Conservation (phyloP, 2,888 invertebrate genomes). For the Erebia palarica region DNA sequence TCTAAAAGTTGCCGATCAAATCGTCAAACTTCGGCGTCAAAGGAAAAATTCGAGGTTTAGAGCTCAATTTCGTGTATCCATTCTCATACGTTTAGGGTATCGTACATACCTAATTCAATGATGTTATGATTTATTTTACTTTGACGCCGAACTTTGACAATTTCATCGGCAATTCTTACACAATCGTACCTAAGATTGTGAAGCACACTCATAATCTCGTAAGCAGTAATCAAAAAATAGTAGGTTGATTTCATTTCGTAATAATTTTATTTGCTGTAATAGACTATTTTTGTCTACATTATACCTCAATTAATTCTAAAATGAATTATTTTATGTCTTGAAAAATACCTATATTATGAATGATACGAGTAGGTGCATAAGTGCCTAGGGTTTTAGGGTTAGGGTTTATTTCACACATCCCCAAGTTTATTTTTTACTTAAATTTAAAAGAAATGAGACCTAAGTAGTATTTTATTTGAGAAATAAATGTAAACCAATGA, state of each 20-base stretch:
- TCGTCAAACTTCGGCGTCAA: too few relatives aligned
- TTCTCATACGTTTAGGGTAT: too few relatives aligned
- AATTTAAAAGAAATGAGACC: neutral
- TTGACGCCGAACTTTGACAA: too few relatives aligned
- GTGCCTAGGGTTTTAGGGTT: neutral
- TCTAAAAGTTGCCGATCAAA: too few relatives aligned
- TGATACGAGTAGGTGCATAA: conserved; percentile 19
- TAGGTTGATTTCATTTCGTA: conserved; percentile 9
- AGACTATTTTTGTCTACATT: conserved; percentile 71
- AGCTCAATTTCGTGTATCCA: too few relatives aligned
- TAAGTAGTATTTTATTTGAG: neutral
- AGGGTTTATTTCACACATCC: too few relatives aligned
- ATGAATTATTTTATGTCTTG: conserved; percentile 76
- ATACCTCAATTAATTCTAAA: conserved; percentile 79
- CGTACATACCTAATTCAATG: too few relatives aligned
- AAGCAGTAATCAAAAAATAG: conserved; percentile 7
- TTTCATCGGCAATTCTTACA: too few relatives aligned
- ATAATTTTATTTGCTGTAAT: conserved; percentile 47
- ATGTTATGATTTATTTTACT: too few relatives aligned
- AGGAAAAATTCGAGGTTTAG: too few relatives aligned
- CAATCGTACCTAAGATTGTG: too few relatives aligned
- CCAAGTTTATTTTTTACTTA: conserved; percentile 28
- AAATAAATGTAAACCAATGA: neutral
- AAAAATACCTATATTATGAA: conserved; percentile 60
- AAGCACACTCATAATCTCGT: conserved; percentile 11